A percentile compares a stretch with the other conserved stretches of the same genome.
phyloP scores from a whole-genome alignment of 2,888 invertebrate species.

The Hoplodrina blanda region DNA sequence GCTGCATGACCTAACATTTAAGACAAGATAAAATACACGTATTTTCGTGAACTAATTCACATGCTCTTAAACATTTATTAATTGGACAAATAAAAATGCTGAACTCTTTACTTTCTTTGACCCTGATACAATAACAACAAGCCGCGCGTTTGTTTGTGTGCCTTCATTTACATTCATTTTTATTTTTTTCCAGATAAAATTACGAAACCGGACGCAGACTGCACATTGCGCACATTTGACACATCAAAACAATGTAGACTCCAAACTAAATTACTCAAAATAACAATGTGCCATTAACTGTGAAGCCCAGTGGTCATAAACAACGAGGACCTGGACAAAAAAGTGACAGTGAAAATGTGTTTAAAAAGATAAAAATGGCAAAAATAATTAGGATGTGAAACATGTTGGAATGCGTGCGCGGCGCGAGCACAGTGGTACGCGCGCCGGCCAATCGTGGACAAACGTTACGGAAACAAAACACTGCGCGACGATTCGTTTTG shows the following conservation, averaged over 20 bases:
- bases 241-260: constrained; percentile 45
- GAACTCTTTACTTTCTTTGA: constrained; percentile 5
- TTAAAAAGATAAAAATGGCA: constrained; percentile 69
- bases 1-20: too few species aligned
- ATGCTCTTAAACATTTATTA: too few species aligned
- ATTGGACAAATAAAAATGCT: too few species aligned
- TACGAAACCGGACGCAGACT: constrained; percentile 31
- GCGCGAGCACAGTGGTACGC: constrained; percentile 77
- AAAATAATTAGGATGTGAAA: constrained; percentile 83
- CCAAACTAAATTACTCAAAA: constrained; percentile 16
- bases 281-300: constrained; percentile 48
- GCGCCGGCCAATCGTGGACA: constrained; percentile 65
- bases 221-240: constrained; percentile 26
- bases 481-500: constrained; percentile 50
- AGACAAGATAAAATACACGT: too few species aligned
- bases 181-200: constrained; percentile 37
- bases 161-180: constrained; percentile 2
- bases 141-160: neutral
- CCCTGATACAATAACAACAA: neutral
- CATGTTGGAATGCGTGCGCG: constrained; percentile 85
- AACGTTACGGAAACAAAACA: constrained; percentile 35
- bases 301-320: constrained; percentile 27
- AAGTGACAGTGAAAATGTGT: constrained; percentile 66
- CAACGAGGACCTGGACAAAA: constrained; percentile 12
- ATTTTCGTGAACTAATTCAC: too few species aligned